A percentile compares a stretch with the other conserved stretches of the same genome.
Evolutionary conservation across 2,888 invertebrate genomes (phyloP).

Genomic region (Oscheius onirici): DNA sequence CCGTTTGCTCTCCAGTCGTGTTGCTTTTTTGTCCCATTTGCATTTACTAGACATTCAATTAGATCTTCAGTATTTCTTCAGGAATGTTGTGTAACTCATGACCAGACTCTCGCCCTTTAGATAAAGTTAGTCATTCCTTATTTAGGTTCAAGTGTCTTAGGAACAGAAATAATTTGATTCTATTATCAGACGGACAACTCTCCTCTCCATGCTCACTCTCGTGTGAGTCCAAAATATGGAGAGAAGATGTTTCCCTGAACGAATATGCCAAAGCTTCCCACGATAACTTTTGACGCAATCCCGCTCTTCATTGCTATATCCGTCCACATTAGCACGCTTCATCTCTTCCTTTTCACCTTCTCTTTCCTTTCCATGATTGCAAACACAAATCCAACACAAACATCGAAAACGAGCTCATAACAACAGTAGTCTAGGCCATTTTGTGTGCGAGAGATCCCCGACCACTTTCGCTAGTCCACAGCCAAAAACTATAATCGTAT

Average conservation of each 20-base stretch:
- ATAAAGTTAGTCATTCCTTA: too few relatives aligned
- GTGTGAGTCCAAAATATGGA: not conserved
- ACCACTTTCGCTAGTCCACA: not conserved
- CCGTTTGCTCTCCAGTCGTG: too few relatives aligned
- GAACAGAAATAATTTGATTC: not conserved
- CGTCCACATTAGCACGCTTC: conserved; percentile 16
- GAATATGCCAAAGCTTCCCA: too few relatives aligned
- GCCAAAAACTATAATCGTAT: not conserved
- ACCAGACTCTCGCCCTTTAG: too few relatives aligned
- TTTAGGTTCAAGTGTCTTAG: too few relatives aligned
- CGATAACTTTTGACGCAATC: not conserved
- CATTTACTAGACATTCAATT: too few relatives aligned
- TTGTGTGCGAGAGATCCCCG: not conserved
- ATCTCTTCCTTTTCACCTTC: conserved; percentile 3
- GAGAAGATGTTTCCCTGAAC: too few relatives aligned
- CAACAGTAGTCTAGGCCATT: not conserved
- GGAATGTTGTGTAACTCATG: too few relatives aligned
- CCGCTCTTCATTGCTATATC: conserved; percentile 2
- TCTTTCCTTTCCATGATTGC: not conserved
- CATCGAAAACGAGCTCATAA: not conserved
- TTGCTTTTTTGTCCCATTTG: too few relatives aligned
- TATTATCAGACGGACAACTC: not conserved
- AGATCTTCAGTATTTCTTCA: too few relatives aligned
- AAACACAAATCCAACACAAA: not conserved
- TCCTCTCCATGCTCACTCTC: not conserved